phyloP scores from a whole-genome alignment of 2,113 vertebrate species.

The Cyanistes caeruleus region DNA sequence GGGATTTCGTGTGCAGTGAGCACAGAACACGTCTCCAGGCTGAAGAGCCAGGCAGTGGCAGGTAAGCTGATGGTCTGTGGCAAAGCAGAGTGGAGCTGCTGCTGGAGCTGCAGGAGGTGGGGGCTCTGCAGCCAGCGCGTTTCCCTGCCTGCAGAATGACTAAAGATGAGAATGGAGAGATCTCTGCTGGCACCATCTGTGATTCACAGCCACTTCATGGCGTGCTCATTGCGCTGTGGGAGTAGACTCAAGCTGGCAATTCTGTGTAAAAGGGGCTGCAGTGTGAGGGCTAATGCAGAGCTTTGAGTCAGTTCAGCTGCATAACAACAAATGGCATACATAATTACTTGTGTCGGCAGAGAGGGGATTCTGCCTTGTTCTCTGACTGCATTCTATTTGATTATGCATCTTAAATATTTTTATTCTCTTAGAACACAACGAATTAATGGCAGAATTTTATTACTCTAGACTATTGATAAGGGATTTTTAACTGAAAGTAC shows the following conservation, averaged over 20 bases:
- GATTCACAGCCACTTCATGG: conserved; percentile 59
- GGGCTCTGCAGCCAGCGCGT: neutral
- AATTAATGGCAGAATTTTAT: neutral
- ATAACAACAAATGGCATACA: neutral
- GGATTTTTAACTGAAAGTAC: neutral
- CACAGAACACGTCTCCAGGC: neutral
- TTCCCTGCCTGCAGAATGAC: conserved; percentile 53
- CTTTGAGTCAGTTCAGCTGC: conserved; percentile 30
- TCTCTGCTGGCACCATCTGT: conserved; percentile 61
- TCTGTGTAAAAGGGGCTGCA: neutral
- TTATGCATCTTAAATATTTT: neutral
- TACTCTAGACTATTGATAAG: neutral
- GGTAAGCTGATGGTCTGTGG: neutral
- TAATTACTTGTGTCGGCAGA: neutral
- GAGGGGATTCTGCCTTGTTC: neutral
- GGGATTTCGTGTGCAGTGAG: neutral
- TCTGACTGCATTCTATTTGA: neutral
- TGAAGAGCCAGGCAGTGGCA: neutral
- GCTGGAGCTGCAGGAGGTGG: neutral
- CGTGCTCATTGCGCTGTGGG: conserved; percentile 29
- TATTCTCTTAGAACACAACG: neutral
- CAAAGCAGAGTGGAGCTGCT: neutral
- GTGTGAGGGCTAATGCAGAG: neutral
- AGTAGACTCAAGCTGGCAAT: conserved; percentile 48
- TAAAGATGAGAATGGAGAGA: conserved; percentile 37